A percentile compares a stretch with the other conserved stretches of the same genome.
Conservation (phyloP, 2,888 invertebrate genomes). For the Limnephilus auricula region DNA sequence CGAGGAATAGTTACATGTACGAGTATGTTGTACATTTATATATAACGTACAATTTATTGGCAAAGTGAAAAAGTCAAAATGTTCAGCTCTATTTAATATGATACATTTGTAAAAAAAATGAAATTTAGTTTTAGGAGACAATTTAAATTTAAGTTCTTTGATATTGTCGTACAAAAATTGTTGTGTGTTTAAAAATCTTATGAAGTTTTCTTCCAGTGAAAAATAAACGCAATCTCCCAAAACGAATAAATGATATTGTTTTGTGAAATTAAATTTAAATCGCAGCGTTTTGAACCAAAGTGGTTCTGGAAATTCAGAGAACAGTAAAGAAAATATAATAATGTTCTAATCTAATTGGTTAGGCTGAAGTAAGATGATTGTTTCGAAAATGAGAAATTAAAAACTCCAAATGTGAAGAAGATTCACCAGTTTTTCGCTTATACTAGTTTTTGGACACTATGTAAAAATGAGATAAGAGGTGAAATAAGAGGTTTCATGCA, state of each 20-base stretch:
- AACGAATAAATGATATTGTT: background rate
- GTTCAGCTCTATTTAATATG: too few species aligned
- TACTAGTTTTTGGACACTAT: too few species aligned
- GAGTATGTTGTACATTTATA: too few species aligned
- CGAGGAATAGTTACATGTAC: too few species aligned
- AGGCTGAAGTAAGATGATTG: background rate
- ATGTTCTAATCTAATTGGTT: background rate
- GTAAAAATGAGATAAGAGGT: too few species aligned
- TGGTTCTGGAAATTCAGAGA: background rate
- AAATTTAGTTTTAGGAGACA: too few species aligned
- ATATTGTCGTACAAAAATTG: background rate
- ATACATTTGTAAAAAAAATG: too few species aligned
- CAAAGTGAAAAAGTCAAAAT: too few species aligned
- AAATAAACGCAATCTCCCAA: background rate
- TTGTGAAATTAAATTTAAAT: background rate
- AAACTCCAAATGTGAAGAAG: background rate
- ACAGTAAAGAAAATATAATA: background rate
- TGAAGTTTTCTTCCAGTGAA: background rate
- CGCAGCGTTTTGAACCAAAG: background rate
- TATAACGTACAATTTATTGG: too few species aligned
- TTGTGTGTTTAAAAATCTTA: background rate
- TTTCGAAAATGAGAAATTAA: background rate
- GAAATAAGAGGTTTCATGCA: too few species aligned
- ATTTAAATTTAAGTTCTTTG: too few species aligned
- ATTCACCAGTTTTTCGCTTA: too few species aligned